Conservation (phyloP, 2,113 vertebrate genomes). For the Rynchops niger region DNA sequence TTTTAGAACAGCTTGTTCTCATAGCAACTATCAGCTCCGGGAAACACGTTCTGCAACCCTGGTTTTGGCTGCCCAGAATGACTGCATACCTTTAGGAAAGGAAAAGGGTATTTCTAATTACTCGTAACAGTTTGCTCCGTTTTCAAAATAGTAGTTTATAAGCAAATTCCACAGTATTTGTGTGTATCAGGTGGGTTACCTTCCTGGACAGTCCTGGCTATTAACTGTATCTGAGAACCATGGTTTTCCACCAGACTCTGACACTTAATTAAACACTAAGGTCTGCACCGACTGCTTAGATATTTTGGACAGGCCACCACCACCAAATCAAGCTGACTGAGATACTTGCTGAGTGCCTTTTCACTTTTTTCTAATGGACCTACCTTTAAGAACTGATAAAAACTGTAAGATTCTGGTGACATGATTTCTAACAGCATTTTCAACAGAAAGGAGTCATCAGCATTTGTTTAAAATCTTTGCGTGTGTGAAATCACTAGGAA, state of each 20-base stretch:
- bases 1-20: background rate
- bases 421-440: background rate
- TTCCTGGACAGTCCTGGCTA: background rate
- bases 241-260: background rate
- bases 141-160: background rate
- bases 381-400: background rate
- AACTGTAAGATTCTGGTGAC: background rate
- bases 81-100: background rate
- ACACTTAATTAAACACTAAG: background rate
- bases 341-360: background rate
- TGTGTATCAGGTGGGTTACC: background rate
- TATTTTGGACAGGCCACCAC: background rate
- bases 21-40: background rate
- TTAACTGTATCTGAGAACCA: background rate
- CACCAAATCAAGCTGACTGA: background rate
- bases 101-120: background rate
- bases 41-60: background rate
- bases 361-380: background rate
- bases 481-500: fast-evolving
- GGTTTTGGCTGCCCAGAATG: background rate
- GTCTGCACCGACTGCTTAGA: background rate
- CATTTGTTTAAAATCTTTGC: background rate
- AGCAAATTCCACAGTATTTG: background rate
- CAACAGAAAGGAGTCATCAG: background rate
- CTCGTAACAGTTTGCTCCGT: background rate